phyloP scores from a whole-genome alignment of 2,113 vertebrate genomes.

The Ceyx melanurus region DNA sequence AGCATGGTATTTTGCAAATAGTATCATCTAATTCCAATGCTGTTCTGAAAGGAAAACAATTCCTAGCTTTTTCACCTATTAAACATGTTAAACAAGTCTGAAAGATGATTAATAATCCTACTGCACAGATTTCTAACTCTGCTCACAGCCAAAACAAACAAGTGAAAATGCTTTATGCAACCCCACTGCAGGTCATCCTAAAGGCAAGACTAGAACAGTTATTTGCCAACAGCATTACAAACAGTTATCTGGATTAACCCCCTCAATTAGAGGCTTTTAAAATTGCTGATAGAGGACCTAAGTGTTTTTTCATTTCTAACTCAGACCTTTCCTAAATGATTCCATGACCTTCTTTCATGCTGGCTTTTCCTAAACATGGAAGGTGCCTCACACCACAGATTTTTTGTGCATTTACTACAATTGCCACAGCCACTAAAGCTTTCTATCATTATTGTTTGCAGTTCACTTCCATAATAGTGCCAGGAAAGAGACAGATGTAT shows the following conservation, averaged over 20 bases:
- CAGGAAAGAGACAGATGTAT: background rate
- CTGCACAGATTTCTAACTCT: background rate
- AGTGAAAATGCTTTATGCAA: background rate
- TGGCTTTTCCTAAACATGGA: background rate
- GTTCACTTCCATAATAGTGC: background rate
- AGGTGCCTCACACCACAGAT: background rate
- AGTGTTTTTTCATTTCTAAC: constrained; percentile 8
- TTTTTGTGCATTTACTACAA: background rate
- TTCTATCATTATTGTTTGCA: background rate
- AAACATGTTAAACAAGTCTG: constrained; percentile 21
- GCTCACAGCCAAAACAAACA: constrained; percentile 51
- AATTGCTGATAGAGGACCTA: background rate
- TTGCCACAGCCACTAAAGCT: background rate
- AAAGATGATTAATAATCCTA: constrained; percentile 33
- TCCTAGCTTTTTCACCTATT: background rate
- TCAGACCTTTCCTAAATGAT: background rate
- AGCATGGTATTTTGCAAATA: background rate
- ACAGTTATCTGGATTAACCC: constrained; percentile 9
- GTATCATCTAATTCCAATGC: background rate
- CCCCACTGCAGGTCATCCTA: background rate
- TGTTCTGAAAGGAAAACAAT: background rate
- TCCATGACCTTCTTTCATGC: background rate
- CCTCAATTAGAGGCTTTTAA: constrained; percentile 32
- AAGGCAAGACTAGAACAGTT: constrained; percentile 18
- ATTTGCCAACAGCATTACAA: constrained; percentile 33